Evolutionary conservation across 2,113 vertebrate species (phyloP).

Genomic region (Trichomycterus rosablanca): DNA sequence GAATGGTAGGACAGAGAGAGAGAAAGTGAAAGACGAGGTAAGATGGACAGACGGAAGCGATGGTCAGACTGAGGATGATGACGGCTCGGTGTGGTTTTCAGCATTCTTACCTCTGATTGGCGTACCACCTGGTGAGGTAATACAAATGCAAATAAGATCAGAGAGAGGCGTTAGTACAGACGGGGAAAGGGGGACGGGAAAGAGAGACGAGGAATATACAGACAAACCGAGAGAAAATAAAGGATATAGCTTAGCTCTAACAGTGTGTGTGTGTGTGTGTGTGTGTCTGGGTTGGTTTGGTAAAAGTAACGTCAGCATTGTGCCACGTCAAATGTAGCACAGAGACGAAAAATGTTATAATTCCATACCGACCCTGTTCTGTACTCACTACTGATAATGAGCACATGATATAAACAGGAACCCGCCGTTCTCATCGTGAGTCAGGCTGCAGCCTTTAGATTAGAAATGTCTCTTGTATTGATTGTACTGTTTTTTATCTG

Average conservation of each 20-base stretch:
- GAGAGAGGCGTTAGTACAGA: constrained; percentile 72
- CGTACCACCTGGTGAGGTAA: constrained; percentile 99
- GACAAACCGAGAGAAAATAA: background rate
- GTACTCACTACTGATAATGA: too few relatives aligned
- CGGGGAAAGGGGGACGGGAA: constrained; percentile 35
- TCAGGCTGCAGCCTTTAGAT: too few relatives aligned
- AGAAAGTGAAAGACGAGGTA: constrained; percentile 49
- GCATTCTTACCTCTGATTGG: constrained; percentile 99
- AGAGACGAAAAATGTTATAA: too few relatives aligned
- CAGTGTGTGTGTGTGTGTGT: background rate
- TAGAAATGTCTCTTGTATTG: too few relatives aligned
- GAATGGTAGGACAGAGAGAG: constrained; percentile 54
- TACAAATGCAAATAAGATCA: constrained; percentile 99
- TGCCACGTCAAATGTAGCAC: too few relatives aligned
- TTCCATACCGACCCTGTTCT: too few relatives aligned
- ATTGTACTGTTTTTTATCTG: too few relatives aligned
- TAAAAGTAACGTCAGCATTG: too few relatives aligned
- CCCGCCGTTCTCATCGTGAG: too few relatives aligned
- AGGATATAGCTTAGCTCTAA: background rate
- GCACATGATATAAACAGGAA: too few relatives aligned
- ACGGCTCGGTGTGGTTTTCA: constrained; percentile 69
- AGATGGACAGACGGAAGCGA: background rate
- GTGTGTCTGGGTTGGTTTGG: background rate
- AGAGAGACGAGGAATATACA: constrained; percentile 9
- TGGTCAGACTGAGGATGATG: constrained; percentile 55